Evolutionary conservation across 2,797 vertebrate genomes (phyloP).

Genomic region (Pterois miles): DNA sequence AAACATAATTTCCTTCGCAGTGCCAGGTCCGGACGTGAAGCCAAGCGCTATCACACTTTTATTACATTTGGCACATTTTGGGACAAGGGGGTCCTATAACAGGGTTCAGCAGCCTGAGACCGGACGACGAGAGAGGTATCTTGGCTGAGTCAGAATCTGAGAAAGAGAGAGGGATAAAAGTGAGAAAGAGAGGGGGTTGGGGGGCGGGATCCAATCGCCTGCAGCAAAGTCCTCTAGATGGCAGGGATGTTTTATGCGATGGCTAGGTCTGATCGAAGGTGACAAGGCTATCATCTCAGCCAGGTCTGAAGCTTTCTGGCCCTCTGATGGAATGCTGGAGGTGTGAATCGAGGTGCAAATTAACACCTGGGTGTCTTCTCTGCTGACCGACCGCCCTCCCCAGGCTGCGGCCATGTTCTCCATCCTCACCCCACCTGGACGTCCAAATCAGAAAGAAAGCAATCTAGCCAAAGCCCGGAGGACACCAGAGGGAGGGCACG

Average conservation of each 20-base stretch:
- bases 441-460: constrained; percentile 47
- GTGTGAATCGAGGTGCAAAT: constrained; percentile 65
- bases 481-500: constrained; percentile 36
- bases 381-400: constrained; percentile 9
- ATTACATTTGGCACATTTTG: constrained; percentile 68
- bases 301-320: constrained; percentile 37
- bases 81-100: constrained; percentile 49
- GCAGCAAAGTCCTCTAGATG: constrained; percentile 39
- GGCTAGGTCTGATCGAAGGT: constrained; percentile 42
- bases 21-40: constrained; percentile 57
- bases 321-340: constrained; percentile 55
- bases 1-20: constrained; percentile 65
- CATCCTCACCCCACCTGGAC: constrained; percentile 15
- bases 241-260: constrained; percentile 39
- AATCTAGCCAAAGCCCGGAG: constrained; percentile 61
- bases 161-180: not conserved
- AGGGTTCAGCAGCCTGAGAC: constrained; percentile 57
- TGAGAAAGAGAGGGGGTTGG: not conserved
- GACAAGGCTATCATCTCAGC: constrained; percentile 44
- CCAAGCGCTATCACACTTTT: constrained; percentile 64
- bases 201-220: constrained; percentile 37
- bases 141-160: constrained; percentile 35
- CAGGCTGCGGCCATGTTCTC: constrained; percentile 13
- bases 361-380: constrained; percentile 51
- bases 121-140: constrained; percentile 34